Conservation (phyloP, 2,888 invertebrate genomes). For the Orthonevra nobilis region DNA sequence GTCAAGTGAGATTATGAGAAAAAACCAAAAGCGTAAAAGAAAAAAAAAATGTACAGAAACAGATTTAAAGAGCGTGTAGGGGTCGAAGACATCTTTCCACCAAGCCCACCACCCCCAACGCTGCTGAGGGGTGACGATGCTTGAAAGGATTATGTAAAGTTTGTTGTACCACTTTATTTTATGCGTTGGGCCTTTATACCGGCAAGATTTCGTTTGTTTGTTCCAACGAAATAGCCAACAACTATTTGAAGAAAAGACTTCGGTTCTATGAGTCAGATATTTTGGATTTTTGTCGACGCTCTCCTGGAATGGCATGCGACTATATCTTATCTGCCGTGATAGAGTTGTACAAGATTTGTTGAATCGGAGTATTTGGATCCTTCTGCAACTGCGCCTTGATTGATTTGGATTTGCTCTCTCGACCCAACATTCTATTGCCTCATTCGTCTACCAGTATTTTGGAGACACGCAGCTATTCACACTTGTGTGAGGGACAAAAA, state of each 20-base stretch:
- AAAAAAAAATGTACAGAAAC: constrained; percentile 28
- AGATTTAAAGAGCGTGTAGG: constrained; percentile 49
- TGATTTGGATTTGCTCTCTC: constrained; percentile 27
- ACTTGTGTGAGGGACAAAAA: constrained; percentile 38
- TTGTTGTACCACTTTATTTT: constrained; percentile 65
- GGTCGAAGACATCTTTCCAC: constrained; percentile 66
- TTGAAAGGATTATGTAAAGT: constrained; percentile 58
- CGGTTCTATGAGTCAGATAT: too few species aligned
- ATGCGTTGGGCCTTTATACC: constrained; percentile 36
- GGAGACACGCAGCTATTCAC: constrained; percentile 40
- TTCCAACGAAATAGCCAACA: too few species aligned
- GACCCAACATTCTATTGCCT: neutral
- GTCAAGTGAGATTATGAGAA: constrained; percentile 60
- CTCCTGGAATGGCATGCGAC: neutral
- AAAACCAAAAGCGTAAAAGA: neutral
- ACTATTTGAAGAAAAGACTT: too few species aligned
- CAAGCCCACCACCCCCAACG: constrained; percentile 11
- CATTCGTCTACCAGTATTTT: constrained; percentile 1
- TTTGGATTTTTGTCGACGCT: too few species aligned
- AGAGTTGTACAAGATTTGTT: constrained; percentile 45
- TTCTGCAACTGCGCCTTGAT: constrained; percentile 67
- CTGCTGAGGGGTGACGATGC: constrained; percentile 18
- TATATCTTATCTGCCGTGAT: constrained; percentile 21
- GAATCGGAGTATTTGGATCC: constrained; percentile 41
- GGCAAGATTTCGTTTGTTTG: constrained; percentile 36